Conservation (phyloP, 2,797 vertebrate species). For the Lemur catta region DNA sequence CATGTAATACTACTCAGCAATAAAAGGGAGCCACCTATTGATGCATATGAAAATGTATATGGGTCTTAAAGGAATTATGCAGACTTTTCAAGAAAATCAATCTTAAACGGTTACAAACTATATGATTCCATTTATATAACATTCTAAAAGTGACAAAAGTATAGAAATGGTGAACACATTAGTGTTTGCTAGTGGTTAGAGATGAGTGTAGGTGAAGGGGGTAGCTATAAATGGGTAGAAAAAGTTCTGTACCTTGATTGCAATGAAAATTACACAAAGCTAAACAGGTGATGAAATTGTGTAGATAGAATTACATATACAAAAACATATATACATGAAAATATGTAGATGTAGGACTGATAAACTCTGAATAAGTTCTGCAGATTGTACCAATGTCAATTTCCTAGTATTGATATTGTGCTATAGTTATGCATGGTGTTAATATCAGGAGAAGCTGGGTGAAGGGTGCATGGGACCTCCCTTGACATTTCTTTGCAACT, state of each 20-base stretch:
- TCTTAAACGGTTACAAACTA: background rate
- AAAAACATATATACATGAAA: background rate
- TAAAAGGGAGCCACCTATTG: background rate
- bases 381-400: background rate
- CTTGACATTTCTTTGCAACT: background rate
- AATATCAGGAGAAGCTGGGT: background rate
- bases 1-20: background rate
- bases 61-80: background rate
- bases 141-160: background rate
- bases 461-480: background rate
- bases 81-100: background rate
- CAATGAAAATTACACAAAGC: background rate
- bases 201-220: background rate
- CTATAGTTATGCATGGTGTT: background rate
- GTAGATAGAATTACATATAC: background rate
- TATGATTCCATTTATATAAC: background rate
- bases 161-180: background rate
- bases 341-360: background rate
- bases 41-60: background rate
- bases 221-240: background rate
- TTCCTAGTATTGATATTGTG: background rate
- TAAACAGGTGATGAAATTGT: background rate
- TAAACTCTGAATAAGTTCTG: background rate
- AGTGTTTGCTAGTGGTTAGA: background rate
- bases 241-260: background rate